Percentiles rank a stretch among this genome's conserved stretches.
phyloP scores from a whole-genome alignment of 2,888 invertebrate genomes.

The Cremastobaeus sp. region DNA sequence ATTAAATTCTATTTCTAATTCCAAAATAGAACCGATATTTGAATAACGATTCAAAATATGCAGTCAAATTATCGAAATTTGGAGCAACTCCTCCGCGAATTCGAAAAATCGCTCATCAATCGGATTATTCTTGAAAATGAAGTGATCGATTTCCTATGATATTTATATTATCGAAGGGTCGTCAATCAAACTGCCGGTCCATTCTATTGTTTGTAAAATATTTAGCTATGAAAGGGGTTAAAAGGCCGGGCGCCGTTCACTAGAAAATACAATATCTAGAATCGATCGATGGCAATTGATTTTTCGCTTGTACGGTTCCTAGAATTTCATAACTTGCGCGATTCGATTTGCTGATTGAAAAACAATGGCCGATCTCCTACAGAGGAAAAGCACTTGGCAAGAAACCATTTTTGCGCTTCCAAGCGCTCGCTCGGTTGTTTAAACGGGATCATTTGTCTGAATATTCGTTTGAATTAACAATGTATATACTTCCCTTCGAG shows the following conservation, averaged over 20 bases:
- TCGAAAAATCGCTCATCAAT: no score
- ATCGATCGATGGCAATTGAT: no score
- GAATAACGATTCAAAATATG: no score
- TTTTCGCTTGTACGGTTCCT: no score
- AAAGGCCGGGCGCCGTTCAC: neutral
- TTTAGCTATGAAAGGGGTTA: neutral
- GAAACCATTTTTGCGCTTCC: no score
- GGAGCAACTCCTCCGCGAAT: no score
- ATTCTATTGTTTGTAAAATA: slow-evolving; percentile 17
- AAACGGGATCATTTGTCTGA: neutral
- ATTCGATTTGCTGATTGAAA: no score
- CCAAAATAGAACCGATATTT: no score
- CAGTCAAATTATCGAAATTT: no score
- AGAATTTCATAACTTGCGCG: no score
- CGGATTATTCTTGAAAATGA: slow-evolving; percentile 17
- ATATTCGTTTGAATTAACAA: slow-evolving; percentile 7
- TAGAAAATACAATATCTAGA: neutral
- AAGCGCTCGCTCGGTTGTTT: no score
- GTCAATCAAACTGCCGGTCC: slow-evolving; percentile 4
- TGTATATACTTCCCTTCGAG: neutral
- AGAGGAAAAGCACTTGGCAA: neutral
- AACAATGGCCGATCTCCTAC: neutral
- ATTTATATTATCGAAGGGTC: slow-evolving; percentile 11
- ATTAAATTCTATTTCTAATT: no score
- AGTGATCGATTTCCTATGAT: slow-evolving; percentile 26